Base-by-base conservation (phyloP, 2,113 vertebrate genomes). In the Chroicocephalus ridibundus region DNA sequence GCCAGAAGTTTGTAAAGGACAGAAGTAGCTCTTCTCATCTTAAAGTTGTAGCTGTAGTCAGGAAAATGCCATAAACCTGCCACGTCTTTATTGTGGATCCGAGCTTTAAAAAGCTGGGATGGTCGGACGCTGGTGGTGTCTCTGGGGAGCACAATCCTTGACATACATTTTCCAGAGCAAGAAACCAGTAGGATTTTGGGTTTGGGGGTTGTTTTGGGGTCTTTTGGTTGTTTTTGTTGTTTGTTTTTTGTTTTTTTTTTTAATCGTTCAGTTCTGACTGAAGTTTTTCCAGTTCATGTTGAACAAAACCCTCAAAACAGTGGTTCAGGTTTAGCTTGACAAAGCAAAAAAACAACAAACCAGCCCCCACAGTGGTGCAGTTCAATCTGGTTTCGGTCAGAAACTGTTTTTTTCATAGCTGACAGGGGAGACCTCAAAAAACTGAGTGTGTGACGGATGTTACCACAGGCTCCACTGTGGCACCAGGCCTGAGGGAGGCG, bases 401-500 rank as follows among this genome's bases (percentile, higher is more conserved):
- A 74, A 74, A 51, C 38, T 72, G 17, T 27, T 40, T 71, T 47
- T 68, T 83, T 62, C 25, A 19, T 42, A 25, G 52, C 29, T 69
- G 32, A 29, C 24, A 38, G 18, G 10, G 31, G 19, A 75, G 40
- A 44, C 34, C 44, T 75, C 18, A 52, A 68, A 44, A 34, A 46
- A 61, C 36, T 4, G 2, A 38, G 0, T 2, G 1, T 18, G 13
- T 47, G 29, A 11, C 2, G 2, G 42, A 10, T 55, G 31, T 25
- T 18, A 3, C 14, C 31, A 18, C 11, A 57, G 46, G 10, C 14
- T 11, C 8, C 15, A 3, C 42, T 2, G 0, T 44, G 51, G 29
- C 49, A 85, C 36, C 46, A 27, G 11, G 31, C 10, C 71, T 11
- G 1, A 2, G 31, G 24, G 24, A 17, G 52, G 11, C 13, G 14